Evolutionary conservation across 2,888 invertebrate genomes (phyloP).

Genomic region (Sialis fuliginosa): DNA sequence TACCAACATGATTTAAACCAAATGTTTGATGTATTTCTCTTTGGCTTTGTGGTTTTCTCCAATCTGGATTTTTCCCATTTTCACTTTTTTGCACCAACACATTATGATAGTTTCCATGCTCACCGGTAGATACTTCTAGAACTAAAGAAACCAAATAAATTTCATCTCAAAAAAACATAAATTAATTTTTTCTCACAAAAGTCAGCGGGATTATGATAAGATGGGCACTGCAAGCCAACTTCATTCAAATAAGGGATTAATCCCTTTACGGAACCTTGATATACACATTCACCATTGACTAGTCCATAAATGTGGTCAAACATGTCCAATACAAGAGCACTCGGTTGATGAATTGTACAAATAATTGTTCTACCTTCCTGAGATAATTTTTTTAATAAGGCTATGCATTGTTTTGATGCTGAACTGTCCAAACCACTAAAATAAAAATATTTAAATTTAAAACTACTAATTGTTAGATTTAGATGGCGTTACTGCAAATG

Average conservation of each 20-base stretch:
- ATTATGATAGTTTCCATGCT: slow-evolving; percentile 43
- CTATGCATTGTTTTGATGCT: slow-evolving; percentile 66
- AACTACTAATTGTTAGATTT: no score
- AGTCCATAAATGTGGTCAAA: slow-evolving; percentile 79
- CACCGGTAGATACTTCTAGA: slow-evolving; percentile 65
- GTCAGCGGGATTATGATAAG: slow-evolving; percentile 83
- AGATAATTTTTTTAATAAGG: slow-evolving; percentile 63
- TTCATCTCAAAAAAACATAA: background rate
- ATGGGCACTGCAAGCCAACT: slow-evolving; percentile 58
- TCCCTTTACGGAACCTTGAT: slow-evolving; percentile 58
- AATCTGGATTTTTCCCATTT: slow-evolving; percentile 39
- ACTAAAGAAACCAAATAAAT: slow-evolving; percentile 29
- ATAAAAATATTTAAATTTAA: slow-evolving; percentile 10
- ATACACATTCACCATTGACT: slow-evolving; percentile 61
- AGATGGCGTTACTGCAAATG: no score
- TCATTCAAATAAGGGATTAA: slow-evolving; percentile 60
- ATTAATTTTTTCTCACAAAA: slow-evolving; percentile 45
- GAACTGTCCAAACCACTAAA: slow-evolving; percentile 64
- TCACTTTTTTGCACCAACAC: slow-evolving; percentile 38
- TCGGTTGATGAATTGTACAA: slow-evolving; percentile 84
- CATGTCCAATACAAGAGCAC: slow-evolving; percentile 68
- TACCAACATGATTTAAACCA: slow-evolving; percentile 3
- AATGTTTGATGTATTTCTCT: background rate
- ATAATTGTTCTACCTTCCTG: slow-evolving; percentile 71
- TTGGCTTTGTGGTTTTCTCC: slow-evolving; percentile 24